A percentile compares a stretch with the other conserved stretches of the same genome.
Evolutionary conservation across 1,140 invertebrate genomes (phyloP).

Genomic region (Chlorops oryzae): DNA sequence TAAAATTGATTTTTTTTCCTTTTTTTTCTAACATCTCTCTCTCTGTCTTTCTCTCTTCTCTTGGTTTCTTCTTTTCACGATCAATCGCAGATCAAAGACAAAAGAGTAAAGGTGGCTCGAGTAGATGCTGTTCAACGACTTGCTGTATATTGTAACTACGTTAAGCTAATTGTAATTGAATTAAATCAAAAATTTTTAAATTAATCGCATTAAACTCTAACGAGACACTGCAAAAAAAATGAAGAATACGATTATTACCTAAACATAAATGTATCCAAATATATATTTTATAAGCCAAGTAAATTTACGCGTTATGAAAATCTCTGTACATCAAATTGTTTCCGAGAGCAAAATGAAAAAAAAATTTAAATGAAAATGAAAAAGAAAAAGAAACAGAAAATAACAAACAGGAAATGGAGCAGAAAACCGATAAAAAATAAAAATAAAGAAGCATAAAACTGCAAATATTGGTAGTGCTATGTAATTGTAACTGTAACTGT

Average conservation of each 20-base stretch:
- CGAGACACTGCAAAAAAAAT: not conserved
- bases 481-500: too few relatives aligned
- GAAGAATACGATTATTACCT: not conserved
- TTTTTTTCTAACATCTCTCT: conserved; percentile 8
- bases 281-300: not conserved
- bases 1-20: too few relatives aligned
- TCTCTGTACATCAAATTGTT: not conserved
- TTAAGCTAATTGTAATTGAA: conserved; percentile 8
- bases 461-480: too few relatives aligned
- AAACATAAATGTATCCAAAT: not conserved
- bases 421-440: not conserved
- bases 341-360: not conserved
- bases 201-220: conserved; percentile 5
- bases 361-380: not conserved
- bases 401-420: not conserved
- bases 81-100: conserved; percentile 81
- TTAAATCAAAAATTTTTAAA: conserved; percentile 1
- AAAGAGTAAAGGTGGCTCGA: conserved; percentile 88
- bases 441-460: too few relatives aligned
- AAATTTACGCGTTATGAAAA: not conserved
- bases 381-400: conserved; percentile 1
- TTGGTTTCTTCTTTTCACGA: not conserved
- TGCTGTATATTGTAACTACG: conserved; percentile 81
- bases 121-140: conserved; percentile 84
- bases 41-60: not conserved